Evolutionary conservation across 2,888 invertebrate species (phyloP).

Genomic region (Orthosia gothica): DNA sequence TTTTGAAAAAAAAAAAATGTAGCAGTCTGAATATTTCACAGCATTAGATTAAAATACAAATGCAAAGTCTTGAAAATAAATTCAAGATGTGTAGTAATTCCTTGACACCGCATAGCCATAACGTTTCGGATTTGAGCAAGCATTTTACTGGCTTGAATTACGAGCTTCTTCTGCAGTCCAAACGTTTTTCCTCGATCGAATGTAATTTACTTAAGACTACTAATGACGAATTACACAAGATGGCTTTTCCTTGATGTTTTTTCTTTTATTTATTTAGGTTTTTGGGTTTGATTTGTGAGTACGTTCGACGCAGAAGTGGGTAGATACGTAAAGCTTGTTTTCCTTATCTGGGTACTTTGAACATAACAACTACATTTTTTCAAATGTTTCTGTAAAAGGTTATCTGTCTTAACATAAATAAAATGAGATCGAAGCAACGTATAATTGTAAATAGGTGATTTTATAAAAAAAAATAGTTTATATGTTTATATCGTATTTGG

Average conservation of each 20-base stretch:
- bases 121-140: constrained; percentile 43
- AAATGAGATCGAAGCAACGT: no score
- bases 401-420: no score
- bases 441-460: no score
- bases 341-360: no score
- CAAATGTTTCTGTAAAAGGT: no score
- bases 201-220: constrained; percentile 51
- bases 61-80: constrained; percentile 42
- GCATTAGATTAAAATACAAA: constrained; percentile 29
- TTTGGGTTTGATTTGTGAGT: constrained; percentile 23
- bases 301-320: not conserved
- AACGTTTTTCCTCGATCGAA: constrained; percentile 43
- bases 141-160: constrained; percentile 51
- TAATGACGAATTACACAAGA: constrained; percentile 51
- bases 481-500: no score
- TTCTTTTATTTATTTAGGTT: not conserved
- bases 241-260: constrained; percentile 34
- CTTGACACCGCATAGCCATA: constrained; percentile 50
- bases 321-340: not conserved
- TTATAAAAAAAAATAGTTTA: no score
- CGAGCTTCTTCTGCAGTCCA: constrained; percentile 28
- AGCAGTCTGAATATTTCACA: not conserved
- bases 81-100: constrained; percentile 43
- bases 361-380: no score
- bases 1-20: not conserved